phyloP scores from a whole-genome alignment of 2,888 invertebrate genomes.

The Drosophila kambysellisi region DNA sequence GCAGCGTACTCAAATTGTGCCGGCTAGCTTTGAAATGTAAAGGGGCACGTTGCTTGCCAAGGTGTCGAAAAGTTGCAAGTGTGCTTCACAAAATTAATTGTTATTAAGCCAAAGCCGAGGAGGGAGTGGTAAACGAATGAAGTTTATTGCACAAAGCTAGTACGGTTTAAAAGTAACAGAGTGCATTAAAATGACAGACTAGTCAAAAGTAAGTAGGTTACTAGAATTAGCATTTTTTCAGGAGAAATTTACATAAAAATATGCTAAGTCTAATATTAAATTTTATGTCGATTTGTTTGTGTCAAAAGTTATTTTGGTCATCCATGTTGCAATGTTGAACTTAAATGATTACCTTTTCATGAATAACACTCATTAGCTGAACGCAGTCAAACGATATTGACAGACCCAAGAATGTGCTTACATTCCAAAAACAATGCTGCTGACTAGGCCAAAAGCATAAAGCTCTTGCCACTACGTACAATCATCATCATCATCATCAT shows the following conservation, averaged over 20 bases:
- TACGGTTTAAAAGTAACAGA: background rate
- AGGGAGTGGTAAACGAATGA: background rate
- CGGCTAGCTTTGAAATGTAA: conserved; percentile 20
- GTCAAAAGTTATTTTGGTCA: conserved; percentile 2
- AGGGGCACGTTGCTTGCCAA: background rate
- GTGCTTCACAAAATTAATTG: conserved; percentile 12
- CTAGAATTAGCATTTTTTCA: background rate
- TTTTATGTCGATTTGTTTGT: background rate
- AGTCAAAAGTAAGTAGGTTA: background rate
- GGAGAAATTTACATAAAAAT: background rate
- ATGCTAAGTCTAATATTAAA: background rate
- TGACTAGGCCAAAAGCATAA: conserved; percentile 43
- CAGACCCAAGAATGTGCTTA: conserved; percentile 14
- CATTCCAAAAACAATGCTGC: conserved; percentile 40
- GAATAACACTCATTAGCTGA: conserved; percentile 64
- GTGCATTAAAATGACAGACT: background rate
- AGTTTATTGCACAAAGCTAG: background rate
- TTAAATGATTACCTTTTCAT: conserved; percentile 57
- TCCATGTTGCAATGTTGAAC: conserved; percentile 22
- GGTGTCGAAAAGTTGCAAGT: conserved; percentile 20
- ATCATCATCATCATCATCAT: conserved; percentile 28
- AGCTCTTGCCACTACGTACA: conserved; percentile 27
- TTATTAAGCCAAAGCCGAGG: background rate
- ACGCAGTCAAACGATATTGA: conserved; percentile 6
- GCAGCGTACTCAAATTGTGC: conserved; percentile 36